A percentile compares a stretch with the other conserved stretches of the same genome.
These are phyloP conservation scores for Chironomus striatipennis DNA, from an alignment of 1,140 invertebrate genomes.

Conservation along the genomic window DNA sequence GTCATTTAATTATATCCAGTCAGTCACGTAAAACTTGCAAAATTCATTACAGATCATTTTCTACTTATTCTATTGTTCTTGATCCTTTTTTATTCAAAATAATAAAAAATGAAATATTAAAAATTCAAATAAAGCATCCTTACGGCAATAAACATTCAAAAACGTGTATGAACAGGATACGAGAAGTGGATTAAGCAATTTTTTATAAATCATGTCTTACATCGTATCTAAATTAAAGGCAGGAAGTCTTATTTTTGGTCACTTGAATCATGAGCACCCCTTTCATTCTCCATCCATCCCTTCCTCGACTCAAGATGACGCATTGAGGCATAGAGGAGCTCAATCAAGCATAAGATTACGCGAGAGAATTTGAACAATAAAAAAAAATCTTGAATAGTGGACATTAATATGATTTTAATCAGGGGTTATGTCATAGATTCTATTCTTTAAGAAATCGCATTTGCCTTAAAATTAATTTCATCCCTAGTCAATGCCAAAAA, in stretches of 20 bases:
- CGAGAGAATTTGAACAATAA: neutral
- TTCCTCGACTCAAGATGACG: neutral
- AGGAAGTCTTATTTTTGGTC: neutral
- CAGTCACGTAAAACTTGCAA: neutral
- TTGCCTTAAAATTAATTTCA: constrained; percentile 1
- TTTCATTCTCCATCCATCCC: neutral
- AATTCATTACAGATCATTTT: no score
- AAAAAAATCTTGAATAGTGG: no score
- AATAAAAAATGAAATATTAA: no score
- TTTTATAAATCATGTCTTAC: neutral
- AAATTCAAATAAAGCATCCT: neutral
- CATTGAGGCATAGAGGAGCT: neutral
- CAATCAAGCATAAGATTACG: constrained; percentile 1
- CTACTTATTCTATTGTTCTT: no score
- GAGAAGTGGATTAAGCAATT: constrained; percentile 12
- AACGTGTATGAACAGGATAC: constrained; percentile 2
- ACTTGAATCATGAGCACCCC: neutral
- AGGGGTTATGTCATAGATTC: no score
- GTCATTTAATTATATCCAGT: neutral
- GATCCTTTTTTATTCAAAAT: no score
- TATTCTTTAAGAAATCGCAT: neutral
- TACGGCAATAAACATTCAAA: neutral
- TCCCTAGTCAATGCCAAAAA: neutral
- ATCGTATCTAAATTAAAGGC: neutral
- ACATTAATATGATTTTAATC: constrained; percentile 22